Evolutionary conservation across 2,888 invertebrate genomes (phyloP).

Genomic region (Amorpha juglandis): DNA sequence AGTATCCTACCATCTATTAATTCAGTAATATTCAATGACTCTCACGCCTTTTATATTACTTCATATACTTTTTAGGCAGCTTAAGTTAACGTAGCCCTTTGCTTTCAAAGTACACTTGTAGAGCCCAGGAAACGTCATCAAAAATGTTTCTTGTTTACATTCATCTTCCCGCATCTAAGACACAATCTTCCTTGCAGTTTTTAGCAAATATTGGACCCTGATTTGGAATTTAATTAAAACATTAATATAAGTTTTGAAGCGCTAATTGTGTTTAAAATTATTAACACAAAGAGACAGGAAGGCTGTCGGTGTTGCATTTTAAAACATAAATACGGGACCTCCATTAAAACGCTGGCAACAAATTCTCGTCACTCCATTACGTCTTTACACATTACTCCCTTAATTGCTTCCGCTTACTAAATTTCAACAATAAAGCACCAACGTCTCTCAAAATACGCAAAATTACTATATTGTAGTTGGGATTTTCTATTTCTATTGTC

Average conservation of each 20-base stretch:
- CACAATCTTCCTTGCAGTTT: too few relatives aligned
- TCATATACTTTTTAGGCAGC: too few relatives aligned
- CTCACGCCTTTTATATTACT: too few relatives aligned
- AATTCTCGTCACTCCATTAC: slow-evolving; percentile 78
- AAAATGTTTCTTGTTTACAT: background rate
- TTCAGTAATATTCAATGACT: too few relatives aligned
- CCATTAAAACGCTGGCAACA: slow-evolving; percentile 73
- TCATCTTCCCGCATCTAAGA: background rate
- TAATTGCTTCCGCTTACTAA: slow-evolving; percentile 80
- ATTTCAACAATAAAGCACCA: slow-evolving; percentile 72
- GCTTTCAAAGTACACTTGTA: too few relatives aligned
- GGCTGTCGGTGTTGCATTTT: slow-evolving; percentile 63
- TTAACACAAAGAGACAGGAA: slow-evolving; percentile 55
- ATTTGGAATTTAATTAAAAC: slow-evolving; percentile 33
- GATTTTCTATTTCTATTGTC: slow-evolving; percentile 47
- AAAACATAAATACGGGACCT: slow-evolving; percentile 68
- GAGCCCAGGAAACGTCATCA: background rate
- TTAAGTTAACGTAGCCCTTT: too few relatives aligned
- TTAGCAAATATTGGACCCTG: background rate
- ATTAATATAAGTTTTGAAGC: slow-evolving; percentile 39
- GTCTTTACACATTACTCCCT: slow-evolving; percentile 75
- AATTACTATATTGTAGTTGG: slow-evolving; percentile 69
- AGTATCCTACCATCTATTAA: too few relatives aligned
- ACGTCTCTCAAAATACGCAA: slow-evolving; percentile 70
- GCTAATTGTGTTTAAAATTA: slow-evolving; percentile 55